Evolutionary conservation across 1,140 invertebrate species (phyloP).

Genomic region (Tetramorium simillimum): DNA sequence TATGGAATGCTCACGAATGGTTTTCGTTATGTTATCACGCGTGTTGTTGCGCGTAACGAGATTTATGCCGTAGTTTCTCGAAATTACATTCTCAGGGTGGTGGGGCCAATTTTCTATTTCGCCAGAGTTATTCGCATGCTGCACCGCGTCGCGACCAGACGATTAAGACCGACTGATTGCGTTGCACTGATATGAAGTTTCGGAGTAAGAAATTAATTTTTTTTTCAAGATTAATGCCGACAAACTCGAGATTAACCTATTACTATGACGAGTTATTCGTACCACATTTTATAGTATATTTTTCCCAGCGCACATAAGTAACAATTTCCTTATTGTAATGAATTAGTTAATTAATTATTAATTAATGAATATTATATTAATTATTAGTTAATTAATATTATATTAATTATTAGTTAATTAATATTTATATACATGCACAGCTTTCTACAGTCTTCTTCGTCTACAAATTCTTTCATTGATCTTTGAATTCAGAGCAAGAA

Average conservation of each 20-base stretch:
- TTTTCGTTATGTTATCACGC: constrained; percentile 67
- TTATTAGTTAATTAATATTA: no score
- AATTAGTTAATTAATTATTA: not conserved
- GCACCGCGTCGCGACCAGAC: not conserved
- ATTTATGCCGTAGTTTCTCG: constrained; percentile 47
- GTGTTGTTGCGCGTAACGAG: constrained; percentile 57
- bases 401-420: no score
- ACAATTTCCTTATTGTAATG: not conserved
- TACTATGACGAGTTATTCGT: not conserved
- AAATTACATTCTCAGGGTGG: constrained; percentile 59
- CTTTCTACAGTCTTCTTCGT: not conserved
- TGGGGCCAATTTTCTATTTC: constrained; percentile 39
- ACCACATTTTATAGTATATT: not conserved
- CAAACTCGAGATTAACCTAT: not conserved
- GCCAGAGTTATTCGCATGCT: constrained; percentile 4
- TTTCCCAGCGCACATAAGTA: not conserved
- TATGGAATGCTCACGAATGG: constrained; percentile 65
- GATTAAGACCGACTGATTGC: constrained; percentile 20
- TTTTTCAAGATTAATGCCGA: constrained; percentile 12
- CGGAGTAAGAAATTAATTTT: constrained; percentile 19
- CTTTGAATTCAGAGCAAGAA: not conserved
- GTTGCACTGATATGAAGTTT: constrained; percentile 11
- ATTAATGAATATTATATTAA: no score
- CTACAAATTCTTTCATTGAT: not conserved
- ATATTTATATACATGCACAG: no score